These are phyloP conservation scores for Hetaerina titia DNA, from an alignment of 2,888 invertebrate genomes.

Conservation along the genomic window DNA sequence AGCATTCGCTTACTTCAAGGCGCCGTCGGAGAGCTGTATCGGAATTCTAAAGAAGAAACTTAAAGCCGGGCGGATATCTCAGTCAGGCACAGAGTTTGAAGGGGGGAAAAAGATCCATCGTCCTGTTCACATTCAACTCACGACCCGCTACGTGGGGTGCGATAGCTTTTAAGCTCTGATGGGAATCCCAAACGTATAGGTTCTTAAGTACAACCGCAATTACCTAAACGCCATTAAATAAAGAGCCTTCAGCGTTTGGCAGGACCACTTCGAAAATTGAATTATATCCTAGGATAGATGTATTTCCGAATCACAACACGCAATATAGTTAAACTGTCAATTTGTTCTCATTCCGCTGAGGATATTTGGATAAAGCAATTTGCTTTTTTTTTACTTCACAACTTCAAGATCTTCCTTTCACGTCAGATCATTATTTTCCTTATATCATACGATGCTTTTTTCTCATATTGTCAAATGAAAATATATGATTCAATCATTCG, in stretches of 20 bases:
- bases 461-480: too few relatives aligned
- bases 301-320: not conserved
- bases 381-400: too few relatives aligned
- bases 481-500: too few relatives aligned
- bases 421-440: too few relatives aligned
- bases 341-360: not conserved
- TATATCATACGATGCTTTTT: too few relatives aligned
- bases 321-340: not conserved
- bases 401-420: too few relatives aligned
- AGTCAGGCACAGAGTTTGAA: not conserved
- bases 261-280: not conserved
- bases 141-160: not conserved
- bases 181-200: not conserved
- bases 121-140: not conserved
- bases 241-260: not conserved
- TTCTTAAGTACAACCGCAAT: not conserved
- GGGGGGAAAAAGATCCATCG: not conserved
- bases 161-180: not conserved
- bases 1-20: not conserved
- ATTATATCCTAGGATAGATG: not conserved
- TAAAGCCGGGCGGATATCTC: conserved; percentile 4
- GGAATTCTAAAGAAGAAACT: conserved; percentile 16
- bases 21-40: conserved; percentile 13
- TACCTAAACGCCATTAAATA: conserved; percentile 7
- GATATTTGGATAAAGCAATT: not conserved